Percentiles rank a stretch among this genome's conserved stretches.
Evolutionary conservation across 1,140 invertebrate genomes (phyloP).

Genomic region (Anthonomus grandis): DNA sequence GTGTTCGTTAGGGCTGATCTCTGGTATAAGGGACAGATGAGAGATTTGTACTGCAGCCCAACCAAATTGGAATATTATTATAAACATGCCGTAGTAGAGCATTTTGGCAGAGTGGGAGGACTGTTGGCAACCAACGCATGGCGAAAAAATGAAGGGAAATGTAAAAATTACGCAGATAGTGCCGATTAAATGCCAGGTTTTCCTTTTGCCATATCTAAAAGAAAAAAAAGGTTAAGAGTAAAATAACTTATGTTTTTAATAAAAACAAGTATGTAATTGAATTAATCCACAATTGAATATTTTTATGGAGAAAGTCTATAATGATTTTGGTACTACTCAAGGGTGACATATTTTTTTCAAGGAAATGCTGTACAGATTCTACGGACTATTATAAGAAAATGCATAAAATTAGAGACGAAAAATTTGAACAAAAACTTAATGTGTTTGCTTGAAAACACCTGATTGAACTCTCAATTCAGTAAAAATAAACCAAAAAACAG

Average conservation of each 20-base stretch:
- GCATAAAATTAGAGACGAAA: too few species aligned
- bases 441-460: too few species aligned
- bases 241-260: background rate
- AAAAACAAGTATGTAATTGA: background rate
- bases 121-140: conserved; percentile 69
- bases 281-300: too few species aligned
- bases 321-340: too few species aligned
- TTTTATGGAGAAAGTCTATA: too few species aligned
- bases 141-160: conserved; percentile 89
- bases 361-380: too few species aligned
- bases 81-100: conserved; percentile 85
- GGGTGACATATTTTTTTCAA: too few species aligned
- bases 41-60: conserved; percentile 95
- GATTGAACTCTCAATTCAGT: too few species aligned
- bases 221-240: background rate
- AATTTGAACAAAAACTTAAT: too few species aligned
- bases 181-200: conserved; percentile 88
- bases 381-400: too few species aligned
- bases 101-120: conserved; percentile 71
- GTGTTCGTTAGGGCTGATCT: conserved; percentile 68
- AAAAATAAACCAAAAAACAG: too few species aligned
- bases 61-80: conserved; percentile 93
- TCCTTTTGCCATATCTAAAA: conserved; percentile 73
- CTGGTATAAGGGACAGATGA: conserved; percentile 80
- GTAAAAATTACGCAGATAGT: conserved; percentile 74